Evolutionary conservation across 2,797 vertebrate genomes (phyloP), one percentile per base, ranked within the genome.

Genomic region (Microtus californicus): DNA sequence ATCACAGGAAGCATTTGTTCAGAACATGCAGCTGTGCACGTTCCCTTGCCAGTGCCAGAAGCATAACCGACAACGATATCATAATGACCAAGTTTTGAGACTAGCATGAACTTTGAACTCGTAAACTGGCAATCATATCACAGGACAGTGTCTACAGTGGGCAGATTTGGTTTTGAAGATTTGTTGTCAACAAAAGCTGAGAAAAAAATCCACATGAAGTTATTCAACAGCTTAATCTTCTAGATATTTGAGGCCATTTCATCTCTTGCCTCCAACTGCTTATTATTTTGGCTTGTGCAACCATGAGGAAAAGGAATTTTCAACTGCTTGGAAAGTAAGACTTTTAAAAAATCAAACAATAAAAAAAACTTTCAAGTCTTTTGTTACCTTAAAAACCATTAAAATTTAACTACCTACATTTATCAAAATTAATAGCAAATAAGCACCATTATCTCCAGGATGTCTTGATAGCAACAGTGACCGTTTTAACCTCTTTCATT

Each of bases 1-100:
- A 2, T 40, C 45, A 97, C 93, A 97, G 88, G 59, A 82, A 93
- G 40, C 88, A 73, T 80, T 96, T 97, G 90, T 97, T 63, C 65
- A 45, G 85, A 93, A 31, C 17, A 65, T 31, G 48, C 91, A 97
- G 97, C 96, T 97, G 94, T 51, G 13, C 34, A 56, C 12, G 4
- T 6, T 45, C 37, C 40, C 17, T 27, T 86, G 54, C 63, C 56
- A 81, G 91, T 67, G n/a, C 23, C 11, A 5, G 37, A 91, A 80
- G 59, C 34, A 1, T 78, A 61, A 79, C 63, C 61, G 61, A 65
- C 5, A 63, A 51, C 5, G 34, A 78, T 29, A 5, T 9, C 86
- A 23, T 6, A 10, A 80, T 87, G 59, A 69, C 54, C n/a, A 93
- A 82, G 43, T 45, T 95, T 43, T n/a, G 21, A 92, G 61, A 31